phyloP scores from a whole-genome alignment of 2,888 invertebrate genomes.

The Plebejus anna region DNA sequence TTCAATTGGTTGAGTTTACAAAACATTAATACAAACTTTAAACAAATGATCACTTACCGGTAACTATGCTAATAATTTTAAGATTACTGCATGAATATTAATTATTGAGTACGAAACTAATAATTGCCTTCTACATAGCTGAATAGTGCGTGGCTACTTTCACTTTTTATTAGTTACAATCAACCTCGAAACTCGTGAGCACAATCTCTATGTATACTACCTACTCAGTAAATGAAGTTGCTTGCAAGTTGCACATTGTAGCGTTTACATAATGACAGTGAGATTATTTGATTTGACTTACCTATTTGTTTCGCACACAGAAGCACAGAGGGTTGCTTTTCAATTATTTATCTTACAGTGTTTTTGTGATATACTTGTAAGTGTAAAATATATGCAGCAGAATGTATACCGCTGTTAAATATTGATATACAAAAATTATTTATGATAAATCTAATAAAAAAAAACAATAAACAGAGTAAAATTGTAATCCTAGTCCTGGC shows the following conservation, averaged over 20 bases:
- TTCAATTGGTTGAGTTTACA: constrained; percentile 15
- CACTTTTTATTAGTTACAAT: constrained; percentile 38
- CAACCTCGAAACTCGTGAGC: neutral
- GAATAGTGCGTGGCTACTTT: constrained; percentile 42
- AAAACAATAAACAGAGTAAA: neutral
- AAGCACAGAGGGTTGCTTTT: neutral
- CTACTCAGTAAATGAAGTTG: constrained; percentile 6
- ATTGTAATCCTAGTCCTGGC: neutral
- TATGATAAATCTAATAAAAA: neutral
- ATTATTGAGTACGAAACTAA: neutral
- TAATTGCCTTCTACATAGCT: constrained; percentile 4
- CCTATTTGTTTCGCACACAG: neutral
- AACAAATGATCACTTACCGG: constrained; percentile 2
- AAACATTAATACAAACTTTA: constrained; percentile 1
- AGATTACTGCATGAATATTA: constrained; percentile 11
- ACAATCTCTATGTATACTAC: constrained; percentile 19
- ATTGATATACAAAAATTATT: neutral
- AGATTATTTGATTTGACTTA: constrained; percentile 25
- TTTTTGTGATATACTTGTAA: neutral
- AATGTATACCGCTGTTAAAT: neutral
- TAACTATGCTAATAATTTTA: neutral
- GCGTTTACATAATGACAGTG: constrained; percentile 38
- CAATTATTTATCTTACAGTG: neutral
- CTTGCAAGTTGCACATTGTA: constrained; percentile 18
- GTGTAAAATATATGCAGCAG: neutral